Evolutionary conservation across 2,797 vertebrate species (phyloP).

Genomic region (Macroramphosus scolopax): DNA sequence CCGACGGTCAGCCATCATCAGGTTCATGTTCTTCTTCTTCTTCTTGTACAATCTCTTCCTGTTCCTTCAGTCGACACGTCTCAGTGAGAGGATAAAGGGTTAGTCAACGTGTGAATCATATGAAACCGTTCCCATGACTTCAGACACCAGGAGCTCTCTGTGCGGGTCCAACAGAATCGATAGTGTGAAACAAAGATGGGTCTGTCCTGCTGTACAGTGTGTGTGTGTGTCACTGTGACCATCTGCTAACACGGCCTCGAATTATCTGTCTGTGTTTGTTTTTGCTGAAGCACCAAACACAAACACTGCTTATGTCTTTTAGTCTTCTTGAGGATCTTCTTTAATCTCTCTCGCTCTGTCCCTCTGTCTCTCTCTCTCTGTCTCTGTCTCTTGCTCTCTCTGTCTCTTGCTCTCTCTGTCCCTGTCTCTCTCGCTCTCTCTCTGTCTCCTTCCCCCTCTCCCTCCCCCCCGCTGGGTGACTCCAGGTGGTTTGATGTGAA

Average conservation of each 20-base stretch:
- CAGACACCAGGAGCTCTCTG: slow-evolving; percentile 28
- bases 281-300: slow-evolving; percentile 35
- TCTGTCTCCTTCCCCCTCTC: no score
- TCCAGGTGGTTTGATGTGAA: slow-evolving; percentile 41
- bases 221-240: slow-evolving; percentile 15
- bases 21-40: no score
- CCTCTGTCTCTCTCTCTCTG: not conserved
- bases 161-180: slow-evolving; percentile 15
- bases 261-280: slow-evolving; percentile 47
- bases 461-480: slow-evolving; percentile 10
- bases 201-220: slow-evolving; percentile 38
- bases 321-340: no score
- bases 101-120: slow-evolving; percentile 56
- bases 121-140: slow-evolving; percentile 41
- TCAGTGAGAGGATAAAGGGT: slow-evolving; percentile 37
- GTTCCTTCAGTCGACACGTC: slow-evolving; percentile 5
- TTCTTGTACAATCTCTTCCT: no score
- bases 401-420: no score
- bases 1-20: no score
- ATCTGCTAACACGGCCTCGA: slow-evolving; percentile 19
- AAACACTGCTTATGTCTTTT: slow-evolving; percentile 28
- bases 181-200: slow-evolving; percentile 34
- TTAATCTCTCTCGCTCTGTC: slow-evolving; percentile 3
- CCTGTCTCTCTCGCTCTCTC: not conserved
- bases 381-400: slow-evolving; percentile 4